Conservation (phyloP, 2,888 invertebrate genomes). For the Poecilobothrus nobilitatus region DNA sequence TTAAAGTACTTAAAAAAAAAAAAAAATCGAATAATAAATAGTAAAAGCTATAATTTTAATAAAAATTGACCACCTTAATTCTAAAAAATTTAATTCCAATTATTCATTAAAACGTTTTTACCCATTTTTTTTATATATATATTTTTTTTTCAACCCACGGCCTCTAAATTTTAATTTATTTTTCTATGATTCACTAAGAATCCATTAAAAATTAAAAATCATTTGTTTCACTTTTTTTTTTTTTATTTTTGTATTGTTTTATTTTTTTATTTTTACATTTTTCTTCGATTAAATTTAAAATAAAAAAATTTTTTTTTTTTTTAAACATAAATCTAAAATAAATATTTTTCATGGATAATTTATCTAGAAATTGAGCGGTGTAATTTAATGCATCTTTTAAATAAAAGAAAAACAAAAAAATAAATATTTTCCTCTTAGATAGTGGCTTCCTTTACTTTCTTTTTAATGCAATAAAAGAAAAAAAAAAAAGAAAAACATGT, state of each 20-base stretch:
- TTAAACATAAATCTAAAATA: not conserved
- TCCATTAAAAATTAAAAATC: not conserved
- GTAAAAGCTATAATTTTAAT: no score
- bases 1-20: no score
- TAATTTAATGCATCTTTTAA: not conserved
- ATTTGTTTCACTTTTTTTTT: not conserved
- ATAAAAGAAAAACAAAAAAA: no score
- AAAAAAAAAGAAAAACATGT: not conserved
- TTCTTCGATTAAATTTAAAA: no score
- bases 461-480: not conserved
- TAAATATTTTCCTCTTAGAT: not conserved
- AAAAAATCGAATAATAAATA: no score
- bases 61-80: no score
- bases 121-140: no score
- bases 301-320: not conserved
- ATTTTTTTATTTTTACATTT: not conserved
- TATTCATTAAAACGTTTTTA: no score
- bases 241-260: not conserved
- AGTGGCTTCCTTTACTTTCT: conserved; percentile 1
- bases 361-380: not conserved
- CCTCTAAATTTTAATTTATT: not conserved
- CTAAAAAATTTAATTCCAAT: no score
- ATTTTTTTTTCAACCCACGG: not conserved
- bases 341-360: not conserved
- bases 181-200: not conserved